phyloP scores from a whole-genome alignment of 2,113 vertebrate species.

The Poecilia latipinna region DNA sequence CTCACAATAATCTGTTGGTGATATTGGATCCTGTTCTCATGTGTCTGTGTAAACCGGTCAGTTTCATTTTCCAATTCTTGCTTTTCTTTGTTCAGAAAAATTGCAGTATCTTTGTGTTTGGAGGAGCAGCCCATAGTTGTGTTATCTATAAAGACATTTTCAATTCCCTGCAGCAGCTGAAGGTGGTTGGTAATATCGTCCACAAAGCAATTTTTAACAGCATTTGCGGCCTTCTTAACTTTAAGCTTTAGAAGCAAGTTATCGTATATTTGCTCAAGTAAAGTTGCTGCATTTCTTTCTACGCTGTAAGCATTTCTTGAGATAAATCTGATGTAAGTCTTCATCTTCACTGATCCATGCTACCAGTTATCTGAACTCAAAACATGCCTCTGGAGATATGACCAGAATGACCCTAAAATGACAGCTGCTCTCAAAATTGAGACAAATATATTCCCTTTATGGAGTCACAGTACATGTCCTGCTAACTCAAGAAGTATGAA shows the following conservation, averaged over 20 bases:
- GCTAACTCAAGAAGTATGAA: not conserved
- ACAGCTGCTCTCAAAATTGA: constrained; percentile 6
- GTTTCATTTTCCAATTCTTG: constrained; percentile 18
- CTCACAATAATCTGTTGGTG: constrained; percentile 2
- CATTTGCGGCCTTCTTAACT: constrained; percentile 16
- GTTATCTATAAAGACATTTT: constrained; percentile 23
- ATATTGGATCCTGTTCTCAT: not conserved
- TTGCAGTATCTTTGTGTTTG: not conserved
- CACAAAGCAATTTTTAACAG: constrained; percentile 28
- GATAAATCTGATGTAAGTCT: constrained; percentile 28
- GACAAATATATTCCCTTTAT: not conserved
- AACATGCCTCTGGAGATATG: constrained; percentile 24
- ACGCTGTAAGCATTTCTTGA: constrained; percentile 19
- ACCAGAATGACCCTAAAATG: constrained; percentile 26
- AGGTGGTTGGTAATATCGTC: constrained; percentile 21
- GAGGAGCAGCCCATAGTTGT: constrained; percentile 2
- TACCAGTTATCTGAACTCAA: constrained; percentile 21
- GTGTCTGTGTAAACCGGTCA: not conserved
- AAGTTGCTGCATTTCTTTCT: constrained; percentile 1
- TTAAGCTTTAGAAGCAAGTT: constrained; percentile 12
- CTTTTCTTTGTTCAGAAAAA: constrained; percentile 18
- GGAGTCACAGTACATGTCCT: not conserved
- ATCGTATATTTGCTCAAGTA: not conserved
- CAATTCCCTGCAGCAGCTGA: constrained; percentile 11
- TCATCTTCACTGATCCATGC: constrained; percentile 22